Percentiles rank a stretch among this genome's conserved stretches.
phyloP scores from a whole-genome alignment of 64 coral and sea anemone genomes.

The Stylophora pistillata region DNA sequence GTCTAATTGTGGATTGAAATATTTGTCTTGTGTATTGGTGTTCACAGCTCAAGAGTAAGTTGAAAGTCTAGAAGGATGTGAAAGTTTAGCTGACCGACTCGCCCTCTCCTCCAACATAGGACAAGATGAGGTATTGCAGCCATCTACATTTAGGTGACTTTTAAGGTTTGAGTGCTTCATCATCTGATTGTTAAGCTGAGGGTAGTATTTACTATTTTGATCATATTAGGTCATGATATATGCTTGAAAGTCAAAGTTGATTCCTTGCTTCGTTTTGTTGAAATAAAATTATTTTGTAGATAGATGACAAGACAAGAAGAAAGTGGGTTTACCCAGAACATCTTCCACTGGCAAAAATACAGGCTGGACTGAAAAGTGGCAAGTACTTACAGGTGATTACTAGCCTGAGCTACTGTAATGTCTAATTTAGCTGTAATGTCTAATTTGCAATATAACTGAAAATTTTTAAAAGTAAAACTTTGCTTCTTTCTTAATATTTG shows the following conservation, averaged over 20 bases:
- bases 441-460: too few relatives aligned
- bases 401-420: background rate
- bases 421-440: too few relatives aligned
- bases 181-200: too few relatives aligned
- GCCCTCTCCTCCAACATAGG: slow-evolving; percentile 38
- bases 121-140: slow-evolving; percentile 35
- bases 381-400: slow-evolving; percentile 77
- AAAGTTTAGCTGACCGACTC: slow-evolving; percentile 75
- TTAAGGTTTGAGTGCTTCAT: background rate
- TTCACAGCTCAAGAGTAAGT: slow-evolving; percentile 90
- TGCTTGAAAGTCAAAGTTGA: too few relatives aligned
- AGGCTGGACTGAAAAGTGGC: slow-evolving; percentile 88
- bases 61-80: slow-evolving; percentile 79
- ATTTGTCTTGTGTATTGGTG: background rate
- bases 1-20: too few relatives aligned
- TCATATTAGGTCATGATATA: too few relatives aligned
- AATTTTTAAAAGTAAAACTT: too few relatives aligned
- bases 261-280: background rate
- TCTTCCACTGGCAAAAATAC: slow-evolving; percentile 83
- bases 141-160: background rate
- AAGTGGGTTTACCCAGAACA: slow-evolving; percentile 87
- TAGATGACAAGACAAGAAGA: slow-evolving; percentile 62
- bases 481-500: too few relatives aligned
- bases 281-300: slow-evolving; percentile 5
- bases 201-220: too few relatives aligned